Evolutionary conservation across 2,888 invertebrate species (phyloP), one percentile per base, ranked within the genome.

Genomic region (Tenthredo mesomela): DNA sequence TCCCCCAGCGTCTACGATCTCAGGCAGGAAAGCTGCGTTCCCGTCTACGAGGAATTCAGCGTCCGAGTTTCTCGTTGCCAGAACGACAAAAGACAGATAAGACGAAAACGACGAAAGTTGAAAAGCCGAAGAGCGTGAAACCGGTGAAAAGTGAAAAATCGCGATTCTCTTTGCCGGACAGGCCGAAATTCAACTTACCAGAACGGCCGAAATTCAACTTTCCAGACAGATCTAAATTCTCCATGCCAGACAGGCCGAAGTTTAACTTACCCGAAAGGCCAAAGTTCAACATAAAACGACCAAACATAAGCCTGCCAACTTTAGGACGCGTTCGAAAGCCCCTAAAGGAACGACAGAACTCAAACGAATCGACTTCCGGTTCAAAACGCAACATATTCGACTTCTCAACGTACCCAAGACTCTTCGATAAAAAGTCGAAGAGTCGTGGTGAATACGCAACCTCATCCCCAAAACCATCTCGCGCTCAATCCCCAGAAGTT

Each of bases 401-500:
- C 92, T 96, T 96, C 87, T 95, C 96, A 88, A 97, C 97, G 0
- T 97, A 96, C 91, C 97, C 97, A 0, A 95, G 97, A 88, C 95
- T 97, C 65, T 94, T 94, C 87, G 93, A 93, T 25, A 92, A 91
- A 61, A 93, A 93, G 58, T 90, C 93, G 6, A 93, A 93, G 84
- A 90, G 86, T n/a, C 89, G 88, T 2, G 88, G 84, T 6, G 93
- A 93, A 33, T 92, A 92, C 85, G 94, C 94, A 88, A 94, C 95
- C 5, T 95, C 95, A 33, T 95, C 95, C 78, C 95, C 95, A 47
- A 91, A 93, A 85, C 91, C 93, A 50, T 92, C 92, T 18, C 89
- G 92, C 10, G 89, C 90, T 15, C 89, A 92, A 43, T 91, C 96
- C 0, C 94, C 95, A 3, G 96, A 96, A 80, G 96, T 96, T 85